phyloP scores from a whole-genome alignment of 1,140 invertebrate genomes.

The Dreissena polymorpha region DNA sequence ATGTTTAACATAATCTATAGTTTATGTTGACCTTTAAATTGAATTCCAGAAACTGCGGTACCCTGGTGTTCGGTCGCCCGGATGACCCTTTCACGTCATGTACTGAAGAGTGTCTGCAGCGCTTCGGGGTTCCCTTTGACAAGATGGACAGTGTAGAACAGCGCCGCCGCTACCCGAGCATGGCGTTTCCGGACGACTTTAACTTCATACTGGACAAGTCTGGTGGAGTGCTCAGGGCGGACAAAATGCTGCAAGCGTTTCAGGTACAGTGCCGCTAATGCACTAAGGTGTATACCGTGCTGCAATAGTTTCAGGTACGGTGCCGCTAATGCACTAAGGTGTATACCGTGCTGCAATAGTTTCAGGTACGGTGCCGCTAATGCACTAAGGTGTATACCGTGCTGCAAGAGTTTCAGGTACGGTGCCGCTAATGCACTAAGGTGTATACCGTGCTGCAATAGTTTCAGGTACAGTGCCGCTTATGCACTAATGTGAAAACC shows the following conservation, averaged over 20 bases:
- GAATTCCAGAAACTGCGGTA: conserved; percentile 62
- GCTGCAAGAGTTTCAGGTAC: no score
- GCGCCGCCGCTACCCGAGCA: conserved; percentile 62
- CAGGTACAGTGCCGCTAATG: conserved; percentile 64
- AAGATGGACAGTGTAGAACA: conserved; percentile 41
- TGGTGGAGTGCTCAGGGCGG: conserved; percentile 73
- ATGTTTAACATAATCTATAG: no score
- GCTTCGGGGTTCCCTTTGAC: conserved; percentile 51
- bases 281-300: no score
- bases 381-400: no score
- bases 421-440: no score
- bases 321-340: no score
- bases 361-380: conserved; percentile 67
- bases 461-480: conserved; percentile 68
- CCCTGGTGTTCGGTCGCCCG: conserved; percentile 46
- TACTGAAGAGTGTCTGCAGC: conserved; percentile 39
- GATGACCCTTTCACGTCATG: conserved; percentile 44
- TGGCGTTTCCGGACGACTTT: conserved; percentile 59
- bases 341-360: conserved; percentile 67
- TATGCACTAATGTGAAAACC: no score
- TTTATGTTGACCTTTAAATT: no score
- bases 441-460: conserved; percentile 67
- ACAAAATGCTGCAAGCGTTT: conserved; percentile 70
- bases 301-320: no score
- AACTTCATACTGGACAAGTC: conserved; percentile 66